Percentiles rank a stretch among this genome's conserved stretches.
Evolutionary conservation across 1,140 invertebrate genomes (phyloP).

Genomic region (Drosophila nigromelanica): DNA sequence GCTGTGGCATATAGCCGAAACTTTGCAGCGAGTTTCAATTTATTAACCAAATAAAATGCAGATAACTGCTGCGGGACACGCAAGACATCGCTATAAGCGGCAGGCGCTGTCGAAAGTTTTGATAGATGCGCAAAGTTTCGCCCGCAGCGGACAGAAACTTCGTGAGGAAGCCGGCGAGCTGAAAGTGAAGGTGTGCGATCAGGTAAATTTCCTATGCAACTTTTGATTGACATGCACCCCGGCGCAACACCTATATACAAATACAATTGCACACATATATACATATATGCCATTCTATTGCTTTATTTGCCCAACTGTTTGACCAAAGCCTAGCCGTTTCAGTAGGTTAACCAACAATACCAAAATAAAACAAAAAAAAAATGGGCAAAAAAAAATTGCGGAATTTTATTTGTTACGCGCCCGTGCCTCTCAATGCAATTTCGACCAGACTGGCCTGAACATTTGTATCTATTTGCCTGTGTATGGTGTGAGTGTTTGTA

Average conservation of each 20-base stretch:
- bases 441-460: constrained; percentile 24
- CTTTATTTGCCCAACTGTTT: constrained; percentile 19
- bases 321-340: constrained; percentile 28
- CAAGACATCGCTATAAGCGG: constrained; percentile 60
- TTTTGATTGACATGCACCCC: constrained; percentile 46
- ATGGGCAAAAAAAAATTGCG: constrained; percentile 48
- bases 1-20: constrained; percentile 45
- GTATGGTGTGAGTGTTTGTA: constrained; percentile 15
- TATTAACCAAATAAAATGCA: constrained; percentile 82
- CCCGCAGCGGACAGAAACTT: constrained; percentile 31
- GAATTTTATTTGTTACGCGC: constrained; percentile 80
- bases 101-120: constrained; percentile 66
- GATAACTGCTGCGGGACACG: constrained; percentile 57
- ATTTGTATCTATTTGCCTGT: constrained; percentile 47
- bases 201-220: constrained; percentile 39
- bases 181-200: constrained; percentile 40
- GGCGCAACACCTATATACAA: constrained; percentile 2
- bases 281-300: constrained; percentile 7
- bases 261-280: not conserved
- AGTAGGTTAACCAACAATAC: constrained; percentile 57
- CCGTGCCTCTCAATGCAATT: constrained; percentile 75
- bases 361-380: constrained; percentile 52
- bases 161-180: constrained; percentile 2
- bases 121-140: constrained; percentile 66
- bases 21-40: constrained; percentile 76